These are phyloP conservation scores for Osedax frankpressi DNA, from an alignment of 2,888 invertebrate species.

Conservation along the genomic window DNA sequence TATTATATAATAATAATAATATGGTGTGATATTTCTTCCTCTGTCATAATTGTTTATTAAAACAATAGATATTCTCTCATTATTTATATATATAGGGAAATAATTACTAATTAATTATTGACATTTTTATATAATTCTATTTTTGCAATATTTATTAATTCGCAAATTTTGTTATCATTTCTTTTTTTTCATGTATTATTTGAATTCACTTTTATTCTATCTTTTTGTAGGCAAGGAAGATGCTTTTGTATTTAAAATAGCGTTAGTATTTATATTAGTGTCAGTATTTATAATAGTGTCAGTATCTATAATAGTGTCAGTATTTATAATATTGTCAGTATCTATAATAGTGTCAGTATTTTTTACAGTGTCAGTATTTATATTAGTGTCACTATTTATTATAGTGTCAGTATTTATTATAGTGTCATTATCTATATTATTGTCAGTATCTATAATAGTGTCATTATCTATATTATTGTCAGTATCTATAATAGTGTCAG, in stretches of 20 bases:
- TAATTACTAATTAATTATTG: no score
- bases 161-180: no score
- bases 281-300: not conserved
- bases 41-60: not conserved
- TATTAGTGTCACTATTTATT: not conserved
- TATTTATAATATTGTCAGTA: not conserved
- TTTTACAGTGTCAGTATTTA: not conserved
- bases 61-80: not conserved
- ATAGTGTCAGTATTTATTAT: not conserved
- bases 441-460: not conserved
- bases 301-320: not conserved
- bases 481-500: not conserved
- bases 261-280: conserved; percentile 44
- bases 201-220: not conserved
- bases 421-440: not conserved
- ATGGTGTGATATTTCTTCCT: no score
- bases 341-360: not conserved
- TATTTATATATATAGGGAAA: no score
- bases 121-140: no score
- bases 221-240: conserved; percentile 67
- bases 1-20: no score
- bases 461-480: not conserved
- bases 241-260: conserved; percentile 58
- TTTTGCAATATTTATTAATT: no score
- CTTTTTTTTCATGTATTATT: not conserved